Evolutionary conservation across 1,140 invertebrate species (phyloP).

Genomic region (Cotesia typhae): DNA sequence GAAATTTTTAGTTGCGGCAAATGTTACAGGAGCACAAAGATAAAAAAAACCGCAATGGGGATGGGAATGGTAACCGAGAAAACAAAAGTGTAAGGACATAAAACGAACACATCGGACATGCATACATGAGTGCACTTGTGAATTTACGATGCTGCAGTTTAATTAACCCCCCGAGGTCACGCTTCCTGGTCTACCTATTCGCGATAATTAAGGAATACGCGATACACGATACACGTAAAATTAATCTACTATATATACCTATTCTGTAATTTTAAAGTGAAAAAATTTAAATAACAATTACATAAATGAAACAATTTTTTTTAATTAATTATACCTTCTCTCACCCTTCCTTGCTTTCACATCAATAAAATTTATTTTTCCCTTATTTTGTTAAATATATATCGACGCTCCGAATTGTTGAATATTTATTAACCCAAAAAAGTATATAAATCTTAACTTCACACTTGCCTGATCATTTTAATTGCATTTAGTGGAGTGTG

Average conservation of each 20-base stretch:
- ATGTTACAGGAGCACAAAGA: too few relatives aligned
- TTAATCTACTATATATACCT: too few relatives aligned
- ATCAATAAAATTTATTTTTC: too few relatives aligned
- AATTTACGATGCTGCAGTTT: conserved; percentile 40
- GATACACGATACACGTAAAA: not conserved
- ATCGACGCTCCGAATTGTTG: too few relatives aligned
- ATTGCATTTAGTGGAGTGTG: conserved; percentile 16
- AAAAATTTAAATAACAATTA: too few relatives aligned
- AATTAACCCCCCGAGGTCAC: conserved; percentile 39
- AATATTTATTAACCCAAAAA: not conserved
- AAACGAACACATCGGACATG: not conserved
- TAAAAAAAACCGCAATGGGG: too few relatives aligned
- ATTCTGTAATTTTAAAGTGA: too few relatives aligned
- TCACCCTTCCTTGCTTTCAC: too few relatives aligned
- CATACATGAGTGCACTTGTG: conserved; percentile 17
- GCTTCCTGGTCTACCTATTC: conserved; percentile 34
- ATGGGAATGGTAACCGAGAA: not conserved
- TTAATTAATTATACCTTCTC: too few relatives aligned
- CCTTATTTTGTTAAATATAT: too few relatives aligned
- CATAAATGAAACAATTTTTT: too few relatives aligned
- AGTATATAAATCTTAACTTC: conserved; percentile 13
- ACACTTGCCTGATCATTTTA: conserved; percentile 16
- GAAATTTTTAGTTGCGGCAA: too few relatives aligned
- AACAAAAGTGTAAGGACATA: conserved; percentile 1
- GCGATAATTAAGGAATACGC: conserved; percentile 38